Evolutionary conservation across 1,140 invertebrate genomes (phyloP).

Genomic region (Medauroidea extradentata): DNA sequence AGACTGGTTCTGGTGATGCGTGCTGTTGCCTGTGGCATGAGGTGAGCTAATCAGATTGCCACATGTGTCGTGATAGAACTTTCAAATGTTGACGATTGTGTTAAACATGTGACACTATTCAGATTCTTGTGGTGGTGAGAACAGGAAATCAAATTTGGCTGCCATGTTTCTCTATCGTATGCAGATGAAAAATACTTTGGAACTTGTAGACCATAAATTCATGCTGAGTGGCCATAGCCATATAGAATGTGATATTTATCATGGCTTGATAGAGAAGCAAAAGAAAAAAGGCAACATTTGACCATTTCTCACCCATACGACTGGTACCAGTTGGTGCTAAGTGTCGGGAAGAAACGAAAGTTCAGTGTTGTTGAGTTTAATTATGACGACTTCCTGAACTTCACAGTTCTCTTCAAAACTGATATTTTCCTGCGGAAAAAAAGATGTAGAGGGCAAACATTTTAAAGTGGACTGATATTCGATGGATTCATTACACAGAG

Average conservation of each 20-base stretch:
- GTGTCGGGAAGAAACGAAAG: neutral
- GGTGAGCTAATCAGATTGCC: conserved; percentile 9
- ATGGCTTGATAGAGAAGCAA: conserved; percentile 6
- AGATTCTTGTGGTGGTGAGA: conserved; percentile 17
- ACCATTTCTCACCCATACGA: conserved; percentile 5
- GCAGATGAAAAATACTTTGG: conserved; percentile 8
- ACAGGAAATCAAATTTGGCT: conserved; percentile 15
- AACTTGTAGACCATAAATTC: conserved; percentile 5
- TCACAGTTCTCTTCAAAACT: neutral
- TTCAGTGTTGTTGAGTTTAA: neutral
- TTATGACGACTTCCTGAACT: neutral
- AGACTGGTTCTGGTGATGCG: neutral
- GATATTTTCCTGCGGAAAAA: too few relatives aligned
- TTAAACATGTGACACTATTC: neutral
- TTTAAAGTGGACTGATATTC: too few relatives aligned
- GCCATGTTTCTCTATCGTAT: conserved; percentile 6
- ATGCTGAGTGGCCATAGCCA: neutral
- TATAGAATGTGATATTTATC: conserved; percentile 9
- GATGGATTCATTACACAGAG: too few relatives aligned
- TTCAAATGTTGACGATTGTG: too few relatives aligned
- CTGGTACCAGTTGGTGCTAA: conserved; percentile 10
- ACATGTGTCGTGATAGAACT: conserved; percentile 1
- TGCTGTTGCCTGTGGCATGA: too few relatives aligned
- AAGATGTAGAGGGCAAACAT: too few relatives aligned
- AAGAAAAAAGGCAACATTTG: neutral